phyloP scores from a whole-genome alignment of 2,888 invertebrate genomes.

The Pyrocoelia pectoralis region DNA sequence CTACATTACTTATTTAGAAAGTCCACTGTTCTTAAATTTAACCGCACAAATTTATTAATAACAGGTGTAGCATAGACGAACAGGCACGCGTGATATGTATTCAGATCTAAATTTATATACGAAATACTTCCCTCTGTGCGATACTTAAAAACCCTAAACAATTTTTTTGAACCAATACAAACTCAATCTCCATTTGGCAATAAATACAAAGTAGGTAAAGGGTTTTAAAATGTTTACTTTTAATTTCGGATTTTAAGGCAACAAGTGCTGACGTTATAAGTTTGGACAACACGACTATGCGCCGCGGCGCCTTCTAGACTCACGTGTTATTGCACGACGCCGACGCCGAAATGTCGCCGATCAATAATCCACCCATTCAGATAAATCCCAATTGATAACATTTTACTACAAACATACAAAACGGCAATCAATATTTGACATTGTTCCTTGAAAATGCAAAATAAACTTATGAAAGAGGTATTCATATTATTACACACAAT shows the following conservation, averaged over 20 bases:
- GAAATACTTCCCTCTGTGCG: not conserved
- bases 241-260: constrained; percentile 30
- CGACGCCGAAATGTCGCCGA: constrained; percentile 42
- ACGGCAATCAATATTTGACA: not conserved
- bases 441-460: not conserved
- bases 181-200: no score
- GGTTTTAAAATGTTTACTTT: no score
- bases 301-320: constrained; percentile 43
- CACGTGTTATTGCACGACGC: constrained; percentile 41
- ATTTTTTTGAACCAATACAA: no score
- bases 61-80: constrained; percentile 38
- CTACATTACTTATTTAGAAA: not conserved
- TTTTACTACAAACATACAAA: constrained; percentile 21
- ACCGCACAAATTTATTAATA: constrained; percentile 26
- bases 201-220: no score
- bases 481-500: no score
- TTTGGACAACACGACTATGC: constrained; percentile 14
- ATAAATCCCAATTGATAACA: constrained; percentile 31
- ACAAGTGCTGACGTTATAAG: constrained; percentile 43
- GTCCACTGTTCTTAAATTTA: not conserved
- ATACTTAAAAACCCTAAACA: no score
- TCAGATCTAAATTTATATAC: constrained; percentile 42
- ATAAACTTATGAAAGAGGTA: no score
- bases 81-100: constrained; percentile 33
- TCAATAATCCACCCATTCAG: constrained; percentile 46